These are phyloP conservation scores for Sphinx pinastri DNA, from an alignment of 2,888 invertebrate genomes.

Conservation along the genomic window DNA sequence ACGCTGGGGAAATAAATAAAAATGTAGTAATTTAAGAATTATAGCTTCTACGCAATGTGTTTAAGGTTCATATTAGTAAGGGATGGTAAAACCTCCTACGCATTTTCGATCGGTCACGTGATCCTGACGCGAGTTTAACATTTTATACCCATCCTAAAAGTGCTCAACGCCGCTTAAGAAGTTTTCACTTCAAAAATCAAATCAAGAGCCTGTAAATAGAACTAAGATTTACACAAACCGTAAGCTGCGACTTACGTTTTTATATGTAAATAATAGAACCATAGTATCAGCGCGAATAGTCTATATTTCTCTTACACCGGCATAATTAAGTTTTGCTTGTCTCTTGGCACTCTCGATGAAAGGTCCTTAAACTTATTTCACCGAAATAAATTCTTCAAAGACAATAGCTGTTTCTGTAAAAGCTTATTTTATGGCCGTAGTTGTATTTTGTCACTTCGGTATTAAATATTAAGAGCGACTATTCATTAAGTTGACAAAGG, in stretches of 20 bases:
- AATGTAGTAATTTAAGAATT: too few species aligned
- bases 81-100: too few species aligned
- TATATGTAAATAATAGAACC: background rate
- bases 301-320: slow-evolving; percentile 41
- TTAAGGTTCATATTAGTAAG: too few species aligned
- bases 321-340: slow-evolving; percentile 65
- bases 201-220: background rate
- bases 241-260: background rate
- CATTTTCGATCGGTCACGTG: too few species aligned
- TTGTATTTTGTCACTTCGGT: background rate
- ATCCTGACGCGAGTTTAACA: too few species aligned
- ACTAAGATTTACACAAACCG: too few species aligned
- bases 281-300: slow-evolving; percentile 22
- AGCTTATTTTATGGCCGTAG: slow-evolving; percentile 33
- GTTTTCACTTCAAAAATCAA: too few species aligned
- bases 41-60: too few species aligned
- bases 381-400: slow-evolving; percentile 29
- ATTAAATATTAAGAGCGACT: background rate
- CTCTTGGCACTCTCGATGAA: slow-evolving; percentile 62
- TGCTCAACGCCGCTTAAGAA: too few species aligned
- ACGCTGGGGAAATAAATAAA: too few species aligned
- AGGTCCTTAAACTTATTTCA: slow-evolving; percentile 68
- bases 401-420: slow-evolving; percentile 31
- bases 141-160: too few species aligned
- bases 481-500: background rate